Evolutionary conservation across 1,140 invertebrate genomes (phyloP).

Genomic region (Drosophila sp.): DNA sequence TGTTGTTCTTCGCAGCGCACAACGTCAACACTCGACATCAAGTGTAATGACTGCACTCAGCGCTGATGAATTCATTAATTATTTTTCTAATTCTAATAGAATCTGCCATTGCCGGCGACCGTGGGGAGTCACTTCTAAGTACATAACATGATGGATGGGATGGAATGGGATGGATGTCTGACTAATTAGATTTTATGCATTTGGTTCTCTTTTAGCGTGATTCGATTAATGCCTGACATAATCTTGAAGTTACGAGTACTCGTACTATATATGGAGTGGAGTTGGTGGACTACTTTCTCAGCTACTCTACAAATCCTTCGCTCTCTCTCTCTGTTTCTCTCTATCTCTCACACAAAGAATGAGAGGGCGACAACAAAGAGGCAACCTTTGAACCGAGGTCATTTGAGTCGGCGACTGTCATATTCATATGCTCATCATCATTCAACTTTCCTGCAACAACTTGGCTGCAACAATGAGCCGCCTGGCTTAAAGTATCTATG

Average conservation of each 20-base stretch:
- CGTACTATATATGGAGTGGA: background rate
- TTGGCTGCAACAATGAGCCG: background rate
- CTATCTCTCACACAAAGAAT: background rate
- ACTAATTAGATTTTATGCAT: slow-evolving; percentile 69
- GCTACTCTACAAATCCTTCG: background rate
- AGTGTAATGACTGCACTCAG: slow-evolving; percentile 75
- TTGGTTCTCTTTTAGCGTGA: slow-evolving; percentile 28
- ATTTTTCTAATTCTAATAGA: slow-evolving; percentile 69
- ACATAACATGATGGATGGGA: background rate
- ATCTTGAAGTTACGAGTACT: slow-evolving; percentile 54
- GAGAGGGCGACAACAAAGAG: background rate
- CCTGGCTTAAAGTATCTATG: slow-evolving; percentile 21
- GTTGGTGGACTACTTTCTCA: background rate
- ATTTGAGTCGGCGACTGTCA: slow-evolving; percentile 22
- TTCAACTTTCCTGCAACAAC: slow-evolving; percentile 2
- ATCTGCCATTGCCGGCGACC: slow-evolving; percentile 11
- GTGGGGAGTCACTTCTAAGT: slow-evolving; percentile 1
- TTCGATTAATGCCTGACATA: slow-evolving; percentile 58
- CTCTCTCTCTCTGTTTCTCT: too few species aligned
- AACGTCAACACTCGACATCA: slow-evolving; percentile 53
- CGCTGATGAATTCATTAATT: slow-evolving; percentile 78
- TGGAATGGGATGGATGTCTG: slow-evolving; percentile 31
- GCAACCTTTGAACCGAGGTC: slow-evolving; percentile 33
- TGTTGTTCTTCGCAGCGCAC: slow-evolving; percentile 39
- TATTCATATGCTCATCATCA: slow-evolving; percentile 26